Base-by-base conservation (phyloP, 1,140 invertebrate genomes). In the Drosophila nikananu region DNA sequence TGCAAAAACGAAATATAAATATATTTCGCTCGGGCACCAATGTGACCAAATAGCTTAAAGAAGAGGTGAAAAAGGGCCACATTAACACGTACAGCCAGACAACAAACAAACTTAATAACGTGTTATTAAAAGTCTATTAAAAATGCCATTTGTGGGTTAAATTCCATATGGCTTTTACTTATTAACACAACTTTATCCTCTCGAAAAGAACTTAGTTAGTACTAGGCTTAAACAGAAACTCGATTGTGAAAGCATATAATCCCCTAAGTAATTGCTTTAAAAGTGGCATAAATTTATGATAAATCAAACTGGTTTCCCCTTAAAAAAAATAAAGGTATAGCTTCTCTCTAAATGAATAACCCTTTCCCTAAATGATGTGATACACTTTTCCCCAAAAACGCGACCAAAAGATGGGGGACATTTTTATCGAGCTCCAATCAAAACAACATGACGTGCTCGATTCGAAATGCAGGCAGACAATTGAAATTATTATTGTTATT, bases 401-500 rank as follows among this genome's bases (percentile, higher is more conserved):
- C 13, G 35, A 48, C 23, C 67, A 41, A 48, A 67, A 77, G 66
- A 75, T 67, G 78, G 70, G 63, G 46, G 63, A 19, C n/a, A 12
- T 63, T 87, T 83, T 83, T 80, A 87, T 87, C 82, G 65, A 58
- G 49, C 62, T 44, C 21, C 62, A 67, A 87, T 89, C 84, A 81
- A 83, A 89, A 80, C 77, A 87, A 83, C 81, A 78, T 87, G 84
- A 89, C 83, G 77, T 58, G 65, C 48, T 68, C 23, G 46, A 81
- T 73, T 57, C 51, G 42, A 84, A 83, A 68, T 87, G 76, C 83
- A 82, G 74, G 23, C 75, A 75, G 58, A 83, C 81, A 89, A 72
- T 87, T 83, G 84, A 87, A 87, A 87, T 83, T 77, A 87, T 86
- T 86, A 86, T 87, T 83, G 68, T 82, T 81, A 57, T 77, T 80